Conservation (phyloP, 2,797 vertebrate genomes). For the Telmatherina bonti region DNA sequence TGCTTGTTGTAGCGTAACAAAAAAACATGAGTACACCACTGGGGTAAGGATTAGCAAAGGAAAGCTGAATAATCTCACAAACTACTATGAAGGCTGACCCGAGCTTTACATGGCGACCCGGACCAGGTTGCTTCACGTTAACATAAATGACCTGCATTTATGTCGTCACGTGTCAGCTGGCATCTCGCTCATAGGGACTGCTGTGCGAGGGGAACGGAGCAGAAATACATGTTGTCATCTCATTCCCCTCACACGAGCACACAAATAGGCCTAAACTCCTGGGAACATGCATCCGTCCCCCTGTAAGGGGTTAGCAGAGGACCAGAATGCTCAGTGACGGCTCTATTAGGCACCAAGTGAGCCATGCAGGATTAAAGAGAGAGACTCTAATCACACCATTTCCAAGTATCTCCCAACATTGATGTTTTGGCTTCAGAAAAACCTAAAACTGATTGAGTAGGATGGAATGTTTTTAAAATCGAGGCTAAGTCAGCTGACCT, state of each 20-base stretch:
- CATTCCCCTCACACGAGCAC: constrained; percentile 49
- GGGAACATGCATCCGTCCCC: constrained; percentile 63
- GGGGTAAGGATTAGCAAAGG: constrained; percentile 49
- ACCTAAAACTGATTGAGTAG: constrained; percentile 33
- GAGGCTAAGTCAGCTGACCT: not conserved
- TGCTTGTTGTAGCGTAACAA: constrained; percentile 65
- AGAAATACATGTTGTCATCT: constrained; percentile 52
- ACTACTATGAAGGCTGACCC: constrained; percentile 32
- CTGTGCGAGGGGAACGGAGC: constrained; percentile 45
- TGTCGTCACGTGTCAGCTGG: constrained; percentile 46
- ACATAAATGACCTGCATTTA: constrained; percentile 22
- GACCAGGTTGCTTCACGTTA: not conserved
- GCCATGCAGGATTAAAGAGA: constrained; percentile 65
- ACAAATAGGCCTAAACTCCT: constrained; percentile 67
- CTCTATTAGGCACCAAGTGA: constrained; percentile 81
- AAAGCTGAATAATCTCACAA: constrained; percentile 51
- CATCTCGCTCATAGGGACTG: constrained; percentile 36
- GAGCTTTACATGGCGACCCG: not conserved
- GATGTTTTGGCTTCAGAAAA: constrained; percentile 35
- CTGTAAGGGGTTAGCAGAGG: constrained; percentile 63
- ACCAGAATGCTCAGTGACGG: constrained; percentile 73
- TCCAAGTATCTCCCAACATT: constrained; percentile 43
- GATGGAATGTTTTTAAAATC: not conserved
- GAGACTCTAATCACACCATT: constrained; percentile 53
- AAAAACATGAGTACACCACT: constrained; percentile 51